These are phyloP conservation scores for Myrmecobius fasciatus DNA, from an alignment of 2,113 vertebrate species.

Conservation along the genomic window DNA sequence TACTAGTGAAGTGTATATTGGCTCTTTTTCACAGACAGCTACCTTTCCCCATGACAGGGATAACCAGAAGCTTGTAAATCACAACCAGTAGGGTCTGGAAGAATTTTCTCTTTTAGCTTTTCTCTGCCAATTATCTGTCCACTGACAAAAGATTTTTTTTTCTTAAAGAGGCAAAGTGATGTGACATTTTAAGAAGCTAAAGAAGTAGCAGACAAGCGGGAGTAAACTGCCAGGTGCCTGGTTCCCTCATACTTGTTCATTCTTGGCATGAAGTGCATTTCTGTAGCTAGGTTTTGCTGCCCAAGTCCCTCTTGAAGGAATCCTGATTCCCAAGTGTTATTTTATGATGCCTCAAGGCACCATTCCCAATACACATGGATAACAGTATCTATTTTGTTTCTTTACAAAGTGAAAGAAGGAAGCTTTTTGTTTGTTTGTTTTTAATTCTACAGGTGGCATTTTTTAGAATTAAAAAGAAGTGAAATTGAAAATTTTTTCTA, in stretches of 20 bases:
- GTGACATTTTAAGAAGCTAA: conserved; percentile 74
- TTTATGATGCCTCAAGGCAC: background rate
- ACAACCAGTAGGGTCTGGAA: conserved; percentile 53
- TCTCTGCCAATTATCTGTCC: conserved; percentile 74
- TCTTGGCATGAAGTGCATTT: conserved; percentile 52
- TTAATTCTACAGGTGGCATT: conserved; percentile 16
- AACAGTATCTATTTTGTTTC: background rate
- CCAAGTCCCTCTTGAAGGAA: background rate
- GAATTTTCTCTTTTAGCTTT: conserved; percentile 62
- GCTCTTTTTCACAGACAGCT: conserved; percentile 16
- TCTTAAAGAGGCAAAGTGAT: conserved; percentile 58
- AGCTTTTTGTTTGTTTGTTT: conserved; percentile 2
- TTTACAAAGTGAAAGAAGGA: background rate
- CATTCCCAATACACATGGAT: background rate
- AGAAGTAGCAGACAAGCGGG: conserved; percentile 64
- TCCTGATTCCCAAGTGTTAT: conserved; percentile 22
- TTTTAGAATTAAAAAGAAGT: conserved; percentile 11
- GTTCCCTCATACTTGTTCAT: background rate
- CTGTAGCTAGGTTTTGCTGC: conserved; percentile 34
- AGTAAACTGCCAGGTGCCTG: conserved; percentile 51
- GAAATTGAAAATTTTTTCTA: background rate
- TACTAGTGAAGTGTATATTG: conserved; percentile 8
- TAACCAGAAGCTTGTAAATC: conserved; percentile 65
- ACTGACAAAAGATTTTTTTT: conserved; percentile 58
- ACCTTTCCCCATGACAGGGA: conserved; percentile 53